Conservation (phyloP, 2,113 vertebrate species). For the Gracilinanus agilis region DNA sequence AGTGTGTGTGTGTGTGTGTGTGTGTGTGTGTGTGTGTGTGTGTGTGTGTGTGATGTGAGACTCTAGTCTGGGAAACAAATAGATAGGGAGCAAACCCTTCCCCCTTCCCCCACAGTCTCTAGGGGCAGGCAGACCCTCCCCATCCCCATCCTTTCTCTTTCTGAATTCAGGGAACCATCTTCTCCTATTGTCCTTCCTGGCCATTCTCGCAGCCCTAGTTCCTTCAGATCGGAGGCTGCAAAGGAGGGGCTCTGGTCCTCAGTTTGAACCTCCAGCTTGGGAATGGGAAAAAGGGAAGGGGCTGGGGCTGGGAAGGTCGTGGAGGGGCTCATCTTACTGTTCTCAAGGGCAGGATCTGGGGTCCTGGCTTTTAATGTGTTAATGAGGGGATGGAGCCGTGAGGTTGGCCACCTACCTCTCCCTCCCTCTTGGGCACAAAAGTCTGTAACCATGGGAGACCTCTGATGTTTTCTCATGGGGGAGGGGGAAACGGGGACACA, state of each 20-base stretch:
- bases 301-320: accelerated
- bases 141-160: not conserved
- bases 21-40: not conserved
- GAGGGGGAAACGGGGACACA: not conserved
- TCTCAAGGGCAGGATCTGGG: not conserved
- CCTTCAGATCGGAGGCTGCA: not conserved
- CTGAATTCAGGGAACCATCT: not conserved
- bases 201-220: not conserved
- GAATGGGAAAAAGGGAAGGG: no score
- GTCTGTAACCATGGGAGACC: not conserved
- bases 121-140: not conserved
- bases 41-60: not conserved
- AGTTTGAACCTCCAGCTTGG: not conserved
- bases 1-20: no score
- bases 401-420: not conserved
- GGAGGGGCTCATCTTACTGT: accelerated
- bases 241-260: not conserved
- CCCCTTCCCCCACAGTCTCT: not conserved
- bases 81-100: not conserved
- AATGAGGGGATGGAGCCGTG: not conserved
- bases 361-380: not conserved
- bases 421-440: not conserved
- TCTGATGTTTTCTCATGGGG: not conserved
- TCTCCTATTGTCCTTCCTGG: not conserved
- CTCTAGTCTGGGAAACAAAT: not conserved